Percentiles rank a stretch among this genome's conserved stretches.
These are phyloP conservation scores for Masnerella sp. DNA, from an alignment of 2,888 invertebrate species.

Conservation along the genomic window DNA sequence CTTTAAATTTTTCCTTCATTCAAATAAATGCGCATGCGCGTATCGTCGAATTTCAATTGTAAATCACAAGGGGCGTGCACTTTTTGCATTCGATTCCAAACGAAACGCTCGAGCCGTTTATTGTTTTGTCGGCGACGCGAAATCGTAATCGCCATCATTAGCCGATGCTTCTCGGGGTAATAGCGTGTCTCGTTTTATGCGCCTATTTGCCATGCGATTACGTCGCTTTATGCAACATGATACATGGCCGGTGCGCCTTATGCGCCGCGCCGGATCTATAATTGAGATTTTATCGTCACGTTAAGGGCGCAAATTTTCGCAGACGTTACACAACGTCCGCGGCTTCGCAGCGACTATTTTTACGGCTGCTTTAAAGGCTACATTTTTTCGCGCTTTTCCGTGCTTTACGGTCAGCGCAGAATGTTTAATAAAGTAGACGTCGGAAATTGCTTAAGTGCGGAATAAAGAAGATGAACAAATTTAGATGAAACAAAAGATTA, in stretches of 20 bases:
- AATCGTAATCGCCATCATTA: slow-evolving; percentile 66
- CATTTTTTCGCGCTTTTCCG: slow-evolving; percentile 9
- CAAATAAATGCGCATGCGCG: slow-evolving; percentile 34
- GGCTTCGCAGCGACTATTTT: slow-evolving; percentile 21
- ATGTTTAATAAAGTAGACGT: slow-evolving; percentile 22
- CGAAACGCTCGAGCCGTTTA: slow-evolving; percentile 60
- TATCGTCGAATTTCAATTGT: slow-evolving; percentile 47
- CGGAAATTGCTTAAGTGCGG: slow-evolving; percentile 1
- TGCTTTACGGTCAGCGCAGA: neutral
- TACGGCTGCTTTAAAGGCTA: slow-evolving; percentile 14
- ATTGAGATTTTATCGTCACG: slow-evolving; percentile 68
- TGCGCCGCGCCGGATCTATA: slow-evolving; percentile 58
- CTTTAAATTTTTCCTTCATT: slow-evolving; percentile 29
- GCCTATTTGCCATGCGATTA: slow-evolving; percentile 70
- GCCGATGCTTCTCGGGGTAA: slow-evolving; percentile 64
- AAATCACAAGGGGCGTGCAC: slow-evolving; percentile 36
- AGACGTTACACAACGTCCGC: slow-evolving; percentile 23
- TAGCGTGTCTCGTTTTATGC: slow-evolving; percentile 65
- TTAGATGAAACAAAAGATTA: too few species aligned
- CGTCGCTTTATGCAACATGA: slow-evolving; percentile 63
- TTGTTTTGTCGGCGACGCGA: slow-evolving; percentile 59
- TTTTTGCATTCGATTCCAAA: slow-evolving; percentile 61
- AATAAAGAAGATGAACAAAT: neutral
- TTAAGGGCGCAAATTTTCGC: slow-evolving; percentile 49
- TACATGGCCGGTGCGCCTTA: slow-evolving; percentile 41